Evolutionary conservation across 1,140 invertebrate species (phyloP).

Genomic region (Cylas formicarius): DNA sequence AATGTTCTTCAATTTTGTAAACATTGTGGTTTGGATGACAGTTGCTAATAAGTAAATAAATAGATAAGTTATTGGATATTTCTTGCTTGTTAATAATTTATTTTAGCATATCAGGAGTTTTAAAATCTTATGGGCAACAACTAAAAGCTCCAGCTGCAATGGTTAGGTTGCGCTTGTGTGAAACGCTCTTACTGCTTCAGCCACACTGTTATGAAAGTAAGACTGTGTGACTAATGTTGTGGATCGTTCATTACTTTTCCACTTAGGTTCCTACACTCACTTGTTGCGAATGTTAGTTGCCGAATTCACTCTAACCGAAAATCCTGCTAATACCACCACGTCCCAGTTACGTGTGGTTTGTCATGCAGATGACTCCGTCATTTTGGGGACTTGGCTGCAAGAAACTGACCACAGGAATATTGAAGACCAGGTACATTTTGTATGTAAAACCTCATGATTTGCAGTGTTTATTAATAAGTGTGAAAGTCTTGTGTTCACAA

Average conservation of each 20-base stretch:
- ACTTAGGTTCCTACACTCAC: slow-evolving; percentile 74
- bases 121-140: slow-evolving; percentile 89
- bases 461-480: too few relatives aligned
- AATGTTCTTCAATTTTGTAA: neutral
- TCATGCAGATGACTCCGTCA: slow-evolving; percentile 83
- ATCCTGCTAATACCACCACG: slow-evolving; percentile 89
- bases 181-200: slow-evolving; percentile 78
- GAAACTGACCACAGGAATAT: slow-evolving; percentile 95
- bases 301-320: slow-evolving; percentile 94
- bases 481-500: too few relatives aligned
- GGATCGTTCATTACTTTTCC: slow-evolving; percentile 15
- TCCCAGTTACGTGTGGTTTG: slow-evolving; percentile 79
- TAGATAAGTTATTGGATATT: too few relatives aligned
- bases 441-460: too few relatives aligned
- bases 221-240: slow-evolving; percentile 1
- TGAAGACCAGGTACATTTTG: slow-evolving; percentile 83
- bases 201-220: slow-evolving; percentile 77
- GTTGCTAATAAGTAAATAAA: too few relatives aligned
- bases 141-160: slow-evolving; percentile 90
- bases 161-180: slow-evolving; percentile 85
- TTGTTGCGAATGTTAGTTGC: slow-evolving; percentile 90
- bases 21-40: too few relatives aligned
- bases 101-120: slow-evolving; percentile 68
- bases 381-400: slow-evolving; percentile 81
- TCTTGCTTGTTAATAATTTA: slow-evolving; percentile 10